A percentile compares a stretch with the other conserved stretches of the same genome.
Evolutionary conservation across 2,113 vertebrate genomes (phyloP).

Genomic region (Anser brachyrhynchus): DNA sequence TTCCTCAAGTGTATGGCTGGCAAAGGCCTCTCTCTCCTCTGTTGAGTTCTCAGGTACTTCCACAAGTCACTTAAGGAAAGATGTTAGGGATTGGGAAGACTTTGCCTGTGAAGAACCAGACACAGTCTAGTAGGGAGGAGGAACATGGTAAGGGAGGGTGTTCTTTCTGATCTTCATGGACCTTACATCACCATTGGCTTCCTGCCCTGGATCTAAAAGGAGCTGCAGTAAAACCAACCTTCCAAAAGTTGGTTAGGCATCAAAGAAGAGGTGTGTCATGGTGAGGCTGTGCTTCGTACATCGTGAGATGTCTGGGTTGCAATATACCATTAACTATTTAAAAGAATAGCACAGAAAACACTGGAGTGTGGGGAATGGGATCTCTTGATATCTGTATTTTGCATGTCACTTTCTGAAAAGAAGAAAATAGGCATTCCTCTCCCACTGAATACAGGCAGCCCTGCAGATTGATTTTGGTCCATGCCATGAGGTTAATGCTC

Average conservation of each 20-base stretch:
- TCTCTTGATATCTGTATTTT: slow-evolving; percentile 17
- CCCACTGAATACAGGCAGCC: slow-evolving; percentile 3
- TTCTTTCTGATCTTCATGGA: not conserved
- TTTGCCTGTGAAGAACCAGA: not conserved
- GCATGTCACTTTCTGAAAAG: not conserved
- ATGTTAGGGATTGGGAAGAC: not conserved
- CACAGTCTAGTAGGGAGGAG: accelerated
- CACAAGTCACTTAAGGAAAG: not conserved
- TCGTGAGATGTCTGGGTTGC: not conserved
- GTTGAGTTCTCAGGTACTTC: not conserved
- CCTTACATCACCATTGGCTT: not conserved
- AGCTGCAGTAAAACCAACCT: not conserved
- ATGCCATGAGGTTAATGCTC: slow-evolving; percentile 66
- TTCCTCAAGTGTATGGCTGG: not conserved
- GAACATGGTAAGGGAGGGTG: not conserved
- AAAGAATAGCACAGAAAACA: not conserved
- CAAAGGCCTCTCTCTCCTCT: not conserved
- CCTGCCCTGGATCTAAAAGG: not conserved
- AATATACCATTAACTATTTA: not conserved
- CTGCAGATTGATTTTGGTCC: slow-evolving; percentile 62
- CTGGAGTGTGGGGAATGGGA: not conserved
- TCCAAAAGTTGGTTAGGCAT: not conserved
- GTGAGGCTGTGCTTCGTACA: not conserved
- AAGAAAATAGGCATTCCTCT: not conserved
- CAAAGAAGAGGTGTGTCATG: not conserved